Evolutionary conservation across 2,797 vertebrate genomes (phyloP).

Genomic region (Thripadectes ignobilis): DNA sequence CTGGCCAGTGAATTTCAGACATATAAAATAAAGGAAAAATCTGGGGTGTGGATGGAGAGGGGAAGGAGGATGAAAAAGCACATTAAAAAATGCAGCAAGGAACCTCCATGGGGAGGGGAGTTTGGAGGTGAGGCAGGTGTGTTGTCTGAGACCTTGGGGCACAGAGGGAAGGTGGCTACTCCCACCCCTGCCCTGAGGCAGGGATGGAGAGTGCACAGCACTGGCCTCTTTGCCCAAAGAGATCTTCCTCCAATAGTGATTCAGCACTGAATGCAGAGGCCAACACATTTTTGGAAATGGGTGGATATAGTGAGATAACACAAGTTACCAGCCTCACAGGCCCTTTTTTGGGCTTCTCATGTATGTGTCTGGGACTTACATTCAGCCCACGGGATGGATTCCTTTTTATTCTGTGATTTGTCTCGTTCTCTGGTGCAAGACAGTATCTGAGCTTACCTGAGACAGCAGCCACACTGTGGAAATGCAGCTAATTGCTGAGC

Average conservation of each 20-base stretch:
- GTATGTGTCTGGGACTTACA: rapidly evolving
- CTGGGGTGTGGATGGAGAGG: neutral
- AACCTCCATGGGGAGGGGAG: neutral
- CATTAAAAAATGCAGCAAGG: neutral
- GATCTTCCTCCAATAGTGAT: neutral
- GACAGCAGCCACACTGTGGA: neutral
- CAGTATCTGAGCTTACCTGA: neutral
- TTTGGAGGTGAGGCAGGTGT: neutral
- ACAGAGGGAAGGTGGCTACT: neutral
- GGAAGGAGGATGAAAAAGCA: neutral
- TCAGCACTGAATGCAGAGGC: neutral
- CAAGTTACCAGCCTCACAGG: neutral
- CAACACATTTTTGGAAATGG: neutral
- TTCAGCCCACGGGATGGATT: neutral
- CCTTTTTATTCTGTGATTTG: neutral
- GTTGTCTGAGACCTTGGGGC: neutral
- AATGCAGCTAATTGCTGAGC: neutral
- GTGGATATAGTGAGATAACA: neutral
- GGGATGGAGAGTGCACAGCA: neutral
- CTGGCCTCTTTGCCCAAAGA: neutral
- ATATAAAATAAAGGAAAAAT: neutral
- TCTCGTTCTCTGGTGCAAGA: neutral
- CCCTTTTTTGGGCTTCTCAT: neutral
- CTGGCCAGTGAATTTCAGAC: neutral
- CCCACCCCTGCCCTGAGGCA: neutral